Evolutionary conservation across 64 coral and sea anemone genomes (phyloP).

Genomic region (Catalaphyllia jardinei): DNA sequence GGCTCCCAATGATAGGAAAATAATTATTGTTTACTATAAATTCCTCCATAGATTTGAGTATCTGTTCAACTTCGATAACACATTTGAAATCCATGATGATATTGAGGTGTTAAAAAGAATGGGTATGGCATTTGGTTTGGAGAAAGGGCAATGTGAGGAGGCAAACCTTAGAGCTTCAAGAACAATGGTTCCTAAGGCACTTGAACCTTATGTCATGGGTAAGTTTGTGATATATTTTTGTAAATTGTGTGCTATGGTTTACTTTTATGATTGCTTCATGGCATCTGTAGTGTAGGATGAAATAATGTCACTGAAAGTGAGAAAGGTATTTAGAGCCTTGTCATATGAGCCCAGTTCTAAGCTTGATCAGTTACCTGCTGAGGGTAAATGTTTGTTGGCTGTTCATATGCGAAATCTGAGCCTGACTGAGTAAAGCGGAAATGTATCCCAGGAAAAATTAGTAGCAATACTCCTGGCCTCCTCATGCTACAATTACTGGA

Average conservation of each 20-base stretch:
- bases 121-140: slow-evolving; percentile 98
- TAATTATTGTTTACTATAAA: not conserved
- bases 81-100: slow-evolving; percentile 99
- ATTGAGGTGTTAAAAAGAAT: slow-evolving; percentile 98
- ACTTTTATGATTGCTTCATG: not conserved
- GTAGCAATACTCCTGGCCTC: not conserved
- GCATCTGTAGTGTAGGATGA: too few species aligned
- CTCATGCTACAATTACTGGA: not conserved
- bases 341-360: not conserved
- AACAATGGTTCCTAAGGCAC: slow-evolving; percentile 97
- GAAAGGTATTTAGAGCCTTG: too few species aligned
- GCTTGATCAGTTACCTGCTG: too few species aligned
- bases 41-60: slow-evolving; percentile 81
- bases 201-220: slow-evolving; percentile 97
- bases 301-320: too few species aligned
- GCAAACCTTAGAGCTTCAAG: slow-evolving; percentile 78
- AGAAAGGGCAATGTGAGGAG: slow-evolving; percentile 77
- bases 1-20: not conserved
- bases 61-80: slow-evolving; percentile 97
- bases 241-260: too few species aligned
- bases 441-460: too few species aligned
- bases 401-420: too few species aligned
- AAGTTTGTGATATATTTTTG: not conserved
- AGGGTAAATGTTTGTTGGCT: too few species aligned
- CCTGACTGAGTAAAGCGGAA: too few species aligned